Base-by-base conservation (phyloP, 2,113 vertebrate genomes). In the Neotoma lepida region DNA sequence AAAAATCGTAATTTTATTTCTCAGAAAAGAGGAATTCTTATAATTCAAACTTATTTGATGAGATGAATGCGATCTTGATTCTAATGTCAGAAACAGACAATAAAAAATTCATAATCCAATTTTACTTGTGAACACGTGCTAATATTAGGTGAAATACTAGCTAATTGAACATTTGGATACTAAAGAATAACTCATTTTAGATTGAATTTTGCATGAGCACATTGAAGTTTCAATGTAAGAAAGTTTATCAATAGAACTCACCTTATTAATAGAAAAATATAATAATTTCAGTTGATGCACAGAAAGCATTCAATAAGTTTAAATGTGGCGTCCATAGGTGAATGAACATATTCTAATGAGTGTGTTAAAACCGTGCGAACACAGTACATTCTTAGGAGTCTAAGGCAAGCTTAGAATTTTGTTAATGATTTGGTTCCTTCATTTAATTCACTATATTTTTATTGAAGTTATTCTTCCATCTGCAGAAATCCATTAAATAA, bases 401-500 rank as follows among this genome's bases (percentile, higher is more conserved):
- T 58, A 80, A 70, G 30, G 76, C 41, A 80, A 81, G 41, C 41
- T 93, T 78, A n/a, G 26, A 85, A n/a, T 94, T 93, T 93, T 89
- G 58, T 93, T 93, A 87, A 89, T 80, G 70, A 26, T 70, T 39
- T 85, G 10, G 28, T 74, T 28, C 10, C 14, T 91, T 87, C 61
- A 73, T 68, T 94, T 82, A 94, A 91, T 82, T 93, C 61, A 24
- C 26, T 93, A 39, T 76, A 64, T 6, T 85, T 71, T 93, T 91
- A 80, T 80, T 94, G 81, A 87, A 96, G 44, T 82, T 93, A 76
- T 26, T 94, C 24, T 94, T 80, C 24, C 58, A n/a, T 78, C n/a
- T 33, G 74, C 74, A 87, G 49, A 90, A 91, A n/a, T 76, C 76
- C 58, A 90, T 94, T 94, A 93, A 92, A 46, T 63, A 95, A 76